phyloP scores from a whole-genome alignment of 2,113 vertebrate genomes.

The Theristicus caerulescens region DNA sequence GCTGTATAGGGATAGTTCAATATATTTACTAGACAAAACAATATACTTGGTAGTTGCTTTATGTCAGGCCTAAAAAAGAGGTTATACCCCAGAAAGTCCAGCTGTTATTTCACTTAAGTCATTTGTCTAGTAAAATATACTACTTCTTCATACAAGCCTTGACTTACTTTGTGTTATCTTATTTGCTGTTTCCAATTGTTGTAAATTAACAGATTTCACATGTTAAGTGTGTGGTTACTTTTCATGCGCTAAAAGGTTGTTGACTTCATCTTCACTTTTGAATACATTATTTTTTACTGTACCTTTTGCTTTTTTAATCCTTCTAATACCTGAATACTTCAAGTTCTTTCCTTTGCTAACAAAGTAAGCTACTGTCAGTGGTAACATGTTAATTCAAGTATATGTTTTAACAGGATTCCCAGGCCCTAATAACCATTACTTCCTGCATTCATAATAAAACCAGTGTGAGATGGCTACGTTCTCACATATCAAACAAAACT shows the following conservation, averaged over 20 bases:
- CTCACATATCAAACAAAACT: conserved; percentile 53
- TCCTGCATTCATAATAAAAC: conserved; percentile 50
- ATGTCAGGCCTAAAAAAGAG: background rate
- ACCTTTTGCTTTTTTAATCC: background rate
- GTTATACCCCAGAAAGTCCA: background rate
- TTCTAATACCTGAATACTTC: background rate
- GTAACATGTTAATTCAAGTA: conserved; percentile 36
- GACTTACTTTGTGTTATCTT: background rate
- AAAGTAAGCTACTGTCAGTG: background rate
- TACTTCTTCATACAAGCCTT: background rate
- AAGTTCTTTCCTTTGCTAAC: background rate
- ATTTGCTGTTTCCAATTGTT: background rate
- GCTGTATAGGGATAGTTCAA: background rate
- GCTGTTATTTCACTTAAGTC: conserved; percentile 17
- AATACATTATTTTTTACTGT: background rate
- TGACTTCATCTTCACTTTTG: background rate
- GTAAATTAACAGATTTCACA: background rate
- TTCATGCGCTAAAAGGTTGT: background rate
- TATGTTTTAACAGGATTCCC: conserved; percentile 33
- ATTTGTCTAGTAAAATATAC: background rate
- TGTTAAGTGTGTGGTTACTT: background rate
- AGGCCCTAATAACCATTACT: conserved; percentile 45
- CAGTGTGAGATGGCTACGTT: conserved; percentile 35
- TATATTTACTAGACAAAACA: background rate
- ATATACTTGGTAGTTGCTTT: background rate